Percentiles rank a stretch among this genome's conserved stretches.
phyloP scores from a whole-genome alignment of 2,888 invertebrate genomes.

The Mycogona germanica region DNA sequence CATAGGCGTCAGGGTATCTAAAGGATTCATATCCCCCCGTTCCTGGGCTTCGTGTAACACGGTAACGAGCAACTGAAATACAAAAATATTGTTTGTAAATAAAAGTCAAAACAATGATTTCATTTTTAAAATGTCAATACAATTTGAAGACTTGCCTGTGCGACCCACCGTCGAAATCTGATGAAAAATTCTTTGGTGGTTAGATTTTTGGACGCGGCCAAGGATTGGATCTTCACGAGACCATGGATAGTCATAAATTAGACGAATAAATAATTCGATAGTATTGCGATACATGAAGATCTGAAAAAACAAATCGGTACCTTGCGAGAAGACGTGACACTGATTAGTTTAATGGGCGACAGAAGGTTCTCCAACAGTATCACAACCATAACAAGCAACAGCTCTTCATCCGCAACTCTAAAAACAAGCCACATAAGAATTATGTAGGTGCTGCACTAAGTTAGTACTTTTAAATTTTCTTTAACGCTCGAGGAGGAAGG shows the following conservation, averaged over 20 bases:
- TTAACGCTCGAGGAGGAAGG: too few species aligned
- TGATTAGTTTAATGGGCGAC: not conserved
- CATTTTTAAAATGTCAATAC: slow-evolving; percentile 1
- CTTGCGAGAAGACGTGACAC: not conserved
- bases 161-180: not conserved
- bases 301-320: not conserved
- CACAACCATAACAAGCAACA: not conserved
- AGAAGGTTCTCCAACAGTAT: slow-evolving; percentile 5
- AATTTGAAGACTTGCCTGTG: not conserved
- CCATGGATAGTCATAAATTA: not conserved
- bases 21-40: slow-evolving; percentile 25
- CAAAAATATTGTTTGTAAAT: not conserved
- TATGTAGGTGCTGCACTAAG: too few species aligned
- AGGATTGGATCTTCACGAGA: slow-evolving; percentile 9
- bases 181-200: slow-evolving; percentile 1
- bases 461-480: too few species aligned
- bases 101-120: not conserved
- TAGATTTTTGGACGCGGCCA: not conserved
- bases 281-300: not conserved
- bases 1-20: slow-evolving; percentile 30
- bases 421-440: too few species aligned
- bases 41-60: slow-evolving; percentile 3
- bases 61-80: slow-evolving; percentile 3
- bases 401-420: slow-evolving; percentile 5
- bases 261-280: not conserved